Conservation (phyloP, 1,140 invertebrate genomes). For the Tetragonula clypearis region DNA sequence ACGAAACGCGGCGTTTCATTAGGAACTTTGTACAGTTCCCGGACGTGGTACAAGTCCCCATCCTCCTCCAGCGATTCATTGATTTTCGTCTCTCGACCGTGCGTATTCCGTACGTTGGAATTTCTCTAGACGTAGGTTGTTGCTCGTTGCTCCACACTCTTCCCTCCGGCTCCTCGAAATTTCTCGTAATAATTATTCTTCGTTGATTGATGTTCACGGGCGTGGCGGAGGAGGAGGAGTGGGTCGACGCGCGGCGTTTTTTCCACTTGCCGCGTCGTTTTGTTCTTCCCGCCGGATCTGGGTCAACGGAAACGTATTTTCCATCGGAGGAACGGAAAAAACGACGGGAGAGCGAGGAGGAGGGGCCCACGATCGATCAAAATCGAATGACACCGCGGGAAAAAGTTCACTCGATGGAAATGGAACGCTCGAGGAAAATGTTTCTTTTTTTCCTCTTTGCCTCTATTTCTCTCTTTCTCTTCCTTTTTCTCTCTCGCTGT, state of each 20-base stretch:
- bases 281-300: constrained; percentile 30
- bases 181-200: constrained; percentile 32
- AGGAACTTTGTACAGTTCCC: not conserved
- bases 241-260: not conserved
- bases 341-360: not conserved
- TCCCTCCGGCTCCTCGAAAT: not conserved
- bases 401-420: constrained; percentile 38
- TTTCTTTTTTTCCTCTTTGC: not conserved
- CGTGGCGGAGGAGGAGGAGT: too few relatives aligned
- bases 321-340: constrained; percentile 14
- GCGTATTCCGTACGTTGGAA: not conserved
- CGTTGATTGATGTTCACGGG: constrained; percentile 27
- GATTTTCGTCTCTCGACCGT: not conserved
- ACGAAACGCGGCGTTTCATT: constrained; percentile 11
- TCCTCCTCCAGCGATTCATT: not conserved
- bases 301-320: constrained; percentile 44
- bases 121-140: not conserved
- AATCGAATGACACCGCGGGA: constrained; percentile 40
- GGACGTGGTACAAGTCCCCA: not conserved
- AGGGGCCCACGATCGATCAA: constrained; percentile 35
- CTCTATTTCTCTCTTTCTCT: not conserved
- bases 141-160: too few relatives aligned
- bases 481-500: too few relatives aligned
- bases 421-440: constrained; percentile 15
- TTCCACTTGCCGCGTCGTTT: constrained; percentile 12